These are phyloP conservation scores for Apistogramma diplotaenia DNA, from an alignment of 2,113 vertebrate species.

Conservation along the genomic window DNA sequence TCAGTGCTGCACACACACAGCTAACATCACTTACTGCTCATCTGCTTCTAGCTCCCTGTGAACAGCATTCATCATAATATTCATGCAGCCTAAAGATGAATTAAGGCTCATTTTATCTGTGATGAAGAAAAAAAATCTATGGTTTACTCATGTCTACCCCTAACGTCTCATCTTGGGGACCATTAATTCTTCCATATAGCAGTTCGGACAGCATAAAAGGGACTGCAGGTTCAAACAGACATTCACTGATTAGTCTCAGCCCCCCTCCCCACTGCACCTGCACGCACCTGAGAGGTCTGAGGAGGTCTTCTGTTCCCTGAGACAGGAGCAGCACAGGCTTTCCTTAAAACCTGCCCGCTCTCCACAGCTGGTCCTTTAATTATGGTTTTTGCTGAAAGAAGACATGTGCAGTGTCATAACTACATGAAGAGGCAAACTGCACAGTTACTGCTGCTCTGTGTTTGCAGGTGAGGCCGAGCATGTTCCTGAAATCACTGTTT, in stretches of 20 bases:
- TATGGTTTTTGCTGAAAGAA: slow-evolving; percentile 43
- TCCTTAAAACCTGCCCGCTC: slow-evolving; percentile 61
- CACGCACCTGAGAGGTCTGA: slow-evolving; percentile 73
- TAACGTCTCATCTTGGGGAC: slow-evolving; percentile 1
- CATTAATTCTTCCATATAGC: neutral
- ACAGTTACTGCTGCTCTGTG: neutral
- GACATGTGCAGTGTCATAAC: neutral
- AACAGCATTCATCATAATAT: neutral
- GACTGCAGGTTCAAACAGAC: slow-evolving; percentile 27
- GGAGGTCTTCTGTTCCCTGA: slow-evolving; percentile 62
- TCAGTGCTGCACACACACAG: neutral
- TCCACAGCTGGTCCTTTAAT: slow-evolving; percentile 61
- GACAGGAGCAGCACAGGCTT: slow-evolving; percentile 48
- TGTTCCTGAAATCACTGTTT: neutral
- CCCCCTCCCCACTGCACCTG: slow-evolving; percentile 1
- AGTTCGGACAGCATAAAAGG: neutral
- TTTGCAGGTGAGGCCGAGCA: neutral
- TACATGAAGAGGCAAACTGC: neutral
- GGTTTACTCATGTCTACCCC: slow-evolving; percentile 7
- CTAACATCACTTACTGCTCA: neutral
- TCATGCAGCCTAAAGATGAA: neutral
- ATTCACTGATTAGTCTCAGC: slow-evolving; percentile 25
- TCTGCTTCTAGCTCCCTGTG: neutral
- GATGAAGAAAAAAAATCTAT: neutral
- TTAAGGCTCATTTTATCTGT: neutral